Conservation (phyloP, 1,140 invertebrate genomes). For the Campodea augens region DNA sequence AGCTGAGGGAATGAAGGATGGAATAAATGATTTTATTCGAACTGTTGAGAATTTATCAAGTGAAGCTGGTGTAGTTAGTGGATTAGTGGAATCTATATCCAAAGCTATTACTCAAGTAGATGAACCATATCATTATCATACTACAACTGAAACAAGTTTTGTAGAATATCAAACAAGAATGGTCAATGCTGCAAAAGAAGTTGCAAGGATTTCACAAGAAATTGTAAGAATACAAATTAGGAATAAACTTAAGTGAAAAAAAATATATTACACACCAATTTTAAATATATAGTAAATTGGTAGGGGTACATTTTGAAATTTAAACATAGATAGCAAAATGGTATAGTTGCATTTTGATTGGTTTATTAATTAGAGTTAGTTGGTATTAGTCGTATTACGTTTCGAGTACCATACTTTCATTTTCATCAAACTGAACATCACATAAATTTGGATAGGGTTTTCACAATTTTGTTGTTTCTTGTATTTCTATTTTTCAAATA, state of each 20-base stretch:
- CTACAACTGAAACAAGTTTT: constrained; percentile 32
- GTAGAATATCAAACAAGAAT: constrained; percentile 95
- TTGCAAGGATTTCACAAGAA: constrained; percentile 77
- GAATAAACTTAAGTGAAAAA: background rate
- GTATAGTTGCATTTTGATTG: background rate
- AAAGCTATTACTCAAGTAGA: constrained; percentile 63
- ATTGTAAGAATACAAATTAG: constrained; percentile 49
- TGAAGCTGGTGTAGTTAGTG: constrained; percentile 62
- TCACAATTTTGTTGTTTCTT: no score
- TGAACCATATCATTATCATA: no score
- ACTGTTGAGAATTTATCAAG: constrained; percentile 68
- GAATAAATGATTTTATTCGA: constrained; percentile 57
- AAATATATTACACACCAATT: background rate
- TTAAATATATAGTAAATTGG: no score
- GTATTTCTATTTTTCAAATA: no score
- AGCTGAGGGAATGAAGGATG: constrained; percentile 52
- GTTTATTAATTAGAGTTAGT: background rate
- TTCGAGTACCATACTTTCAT: no score
- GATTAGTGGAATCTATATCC: constrained; percentile 76
- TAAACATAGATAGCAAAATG: no score
- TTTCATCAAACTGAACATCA: no score
- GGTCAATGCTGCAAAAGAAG: constrained; percentile 84
- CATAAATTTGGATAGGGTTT: no score
- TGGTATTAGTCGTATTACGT: no score
- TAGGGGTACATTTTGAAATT: no score